Base-by-base conservation (phyloP, 2,888 invertebrate genomes). In the Lysandra coridon region DNA sequence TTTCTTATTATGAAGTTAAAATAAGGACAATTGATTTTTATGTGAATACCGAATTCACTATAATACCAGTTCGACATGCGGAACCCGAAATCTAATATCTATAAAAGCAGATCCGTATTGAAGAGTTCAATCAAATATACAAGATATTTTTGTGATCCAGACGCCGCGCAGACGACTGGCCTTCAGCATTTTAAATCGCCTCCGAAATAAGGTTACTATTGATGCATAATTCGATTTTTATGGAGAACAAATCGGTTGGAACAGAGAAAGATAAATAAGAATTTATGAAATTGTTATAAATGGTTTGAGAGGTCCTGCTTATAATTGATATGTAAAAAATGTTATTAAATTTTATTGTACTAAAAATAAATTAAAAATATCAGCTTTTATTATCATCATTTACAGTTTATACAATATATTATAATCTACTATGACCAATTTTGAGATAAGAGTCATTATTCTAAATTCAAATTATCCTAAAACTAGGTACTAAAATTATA, bases 91-190 rank as follows among this genome's bases (percentile, higher is more conserved):
- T 53, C 12, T 62, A 23, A 17, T 23, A 33, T 69, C 33, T 4
- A 69, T 69, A 12, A 69, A 69, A 10, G 53, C 53, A 53, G 64
- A 64, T 64, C 69, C 5, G 33, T 69, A 33, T 14, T 33, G 69
- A 37, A 12, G 33, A 69, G 14, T 69, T 14, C 69, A 30, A 69
- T 33, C 33, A 33, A 69, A 69, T 69, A 69, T 69, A 37, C 37
- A 37, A 23, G 69, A 69, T 69, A 69, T 69, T 69, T 69, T 37
- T 69, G 17, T 69, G 10, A 69, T 69, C 33, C 37, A 69, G 33
- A 69, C 33, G 33, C 17, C 69, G 69, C 14, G 0, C 33, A 69
- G 69, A 69, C 33, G 69, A 69, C 33, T 37, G 33, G 14, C 69
- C 69, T 69, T 69, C 69, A 37, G 17, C 33, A 69, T 69, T 69